A percentile compares a stretch with the other conserved stretches of the same genome.
Conservation (phyloP, 1,140 invertebrate species). For the Eubasilissa regina region DNA sequence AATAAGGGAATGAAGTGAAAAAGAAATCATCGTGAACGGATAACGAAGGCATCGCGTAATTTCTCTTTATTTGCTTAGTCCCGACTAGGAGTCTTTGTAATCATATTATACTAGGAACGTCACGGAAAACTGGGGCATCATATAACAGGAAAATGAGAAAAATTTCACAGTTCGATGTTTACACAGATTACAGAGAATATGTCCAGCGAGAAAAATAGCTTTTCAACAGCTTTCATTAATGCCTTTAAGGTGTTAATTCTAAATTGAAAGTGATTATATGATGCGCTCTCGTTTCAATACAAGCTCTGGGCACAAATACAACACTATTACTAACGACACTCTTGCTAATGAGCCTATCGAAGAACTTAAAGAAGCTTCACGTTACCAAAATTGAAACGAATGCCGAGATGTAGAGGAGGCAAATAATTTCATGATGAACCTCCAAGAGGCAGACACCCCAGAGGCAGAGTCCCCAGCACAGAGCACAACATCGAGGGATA, state of each 20-base stretch:
- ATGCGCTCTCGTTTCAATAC: too few relatives aligned
- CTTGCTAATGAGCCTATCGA: too few relatives aligned
- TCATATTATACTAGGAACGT: conserved; percentile 51
- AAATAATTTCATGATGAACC: too few relatives aligned
- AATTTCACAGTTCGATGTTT: conserved; percentile 50
- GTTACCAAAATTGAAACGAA: too few relatives aligned
- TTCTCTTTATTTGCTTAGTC: conserved; percentile 57
- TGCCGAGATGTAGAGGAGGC: too few relatives aligned
- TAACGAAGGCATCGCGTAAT: conserved; percentile 55
- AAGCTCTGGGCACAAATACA: too few relatives aligned
- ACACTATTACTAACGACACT: too few relatives aligned
- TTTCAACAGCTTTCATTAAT: neutral
- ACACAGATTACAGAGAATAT: conserved; percentile 32
- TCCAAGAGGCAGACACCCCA: too few relatives aligned
- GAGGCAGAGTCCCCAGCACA: too few relatives aligned
- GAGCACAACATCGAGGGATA: too few relatives aligned
- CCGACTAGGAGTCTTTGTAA: conserved; percentile 55
- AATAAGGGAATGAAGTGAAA: conserved; percentile 53
- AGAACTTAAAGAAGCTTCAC: too few relatives aligned
- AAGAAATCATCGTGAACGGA: conserved; percentile 56
- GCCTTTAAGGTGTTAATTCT: neutral
- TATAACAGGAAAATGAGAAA: conserved; percentile 42
- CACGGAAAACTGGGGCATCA: neutral
- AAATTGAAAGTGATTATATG: too few relatives aligned
- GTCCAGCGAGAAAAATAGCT: neutral